Evolutionary conservation across 2,797 vertebrate genomes (phyloP).

Genomic region (Thaleichthys pacificus): DNA sequence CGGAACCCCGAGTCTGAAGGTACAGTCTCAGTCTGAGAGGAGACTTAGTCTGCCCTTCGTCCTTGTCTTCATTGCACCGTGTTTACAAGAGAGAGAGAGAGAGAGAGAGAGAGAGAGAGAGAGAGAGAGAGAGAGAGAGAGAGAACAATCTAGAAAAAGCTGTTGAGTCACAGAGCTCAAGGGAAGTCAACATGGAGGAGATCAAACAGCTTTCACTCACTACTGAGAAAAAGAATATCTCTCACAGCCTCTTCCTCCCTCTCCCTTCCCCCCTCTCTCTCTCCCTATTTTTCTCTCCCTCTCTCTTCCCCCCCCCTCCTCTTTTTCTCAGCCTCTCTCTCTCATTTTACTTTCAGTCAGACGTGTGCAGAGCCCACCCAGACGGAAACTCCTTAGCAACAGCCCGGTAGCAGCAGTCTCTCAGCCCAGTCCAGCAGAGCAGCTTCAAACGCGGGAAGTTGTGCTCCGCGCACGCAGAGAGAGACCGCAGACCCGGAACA

Average conservation of each 20-base stretch:
- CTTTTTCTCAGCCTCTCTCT: not conserved
- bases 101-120: too few species aligned
- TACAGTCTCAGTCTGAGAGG: too few species aligned
- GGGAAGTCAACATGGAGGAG: constrained; percentile 45
- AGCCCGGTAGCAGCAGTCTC: constrained; percentile 14
- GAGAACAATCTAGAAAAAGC: constrained; percentile 34
- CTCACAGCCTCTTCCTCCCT: not conserved
- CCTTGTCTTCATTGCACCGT: too few species aligned
- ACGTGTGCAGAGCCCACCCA: constrained; percentile 45
- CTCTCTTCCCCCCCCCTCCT: not conserved
- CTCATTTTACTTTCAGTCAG: constrained; percentile 49
- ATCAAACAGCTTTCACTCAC: constrained; percentile 51
- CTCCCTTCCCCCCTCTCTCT: not conserved
- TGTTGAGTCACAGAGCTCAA: constrained; percentile 56
- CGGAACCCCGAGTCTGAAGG: too few species aligned
- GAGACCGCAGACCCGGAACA: constrained; percentile 34
- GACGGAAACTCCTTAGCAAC: constrained; percentile 55
- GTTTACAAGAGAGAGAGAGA: too few species aligned
- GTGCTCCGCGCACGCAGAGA: constrained; percentile 53
- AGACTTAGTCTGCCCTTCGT: too few species aligned
- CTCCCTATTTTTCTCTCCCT: constrained; percentile 14
- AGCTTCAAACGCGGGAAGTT: constrained; percentile 64
- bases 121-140: too few species aligned
- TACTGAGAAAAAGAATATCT: constrained; percentile 35
- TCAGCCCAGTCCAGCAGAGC: constrained; percentile 48